phyloP scores from a whole-genome alignment of 2,797 vertebrate genomes.

The Cottoperca gobio region DNA sequence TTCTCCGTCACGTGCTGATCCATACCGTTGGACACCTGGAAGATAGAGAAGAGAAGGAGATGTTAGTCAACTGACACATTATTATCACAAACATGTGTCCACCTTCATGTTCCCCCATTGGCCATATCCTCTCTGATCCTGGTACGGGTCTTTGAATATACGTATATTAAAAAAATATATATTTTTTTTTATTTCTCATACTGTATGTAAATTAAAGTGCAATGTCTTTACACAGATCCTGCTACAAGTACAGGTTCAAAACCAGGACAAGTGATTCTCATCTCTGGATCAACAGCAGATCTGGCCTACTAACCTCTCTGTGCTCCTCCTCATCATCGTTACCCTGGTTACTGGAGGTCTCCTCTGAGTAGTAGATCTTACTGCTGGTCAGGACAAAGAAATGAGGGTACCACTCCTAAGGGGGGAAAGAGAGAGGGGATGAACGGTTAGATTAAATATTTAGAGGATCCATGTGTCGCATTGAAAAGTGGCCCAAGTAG shows the following conservation, averaged over 20 bases:
- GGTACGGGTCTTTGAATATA: background rate
- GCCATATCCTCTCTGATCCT: background rate
- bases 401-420: conserved; percentile 97
- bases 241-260: background rate
- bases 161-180: background rate
- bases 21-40: conserved; percentile 90
- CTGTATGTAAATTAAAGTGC: background rate
- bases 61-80: background rate
- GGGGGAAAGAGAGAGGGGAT: background rate
- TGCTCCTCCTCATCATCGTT: conserved; percentile 98
- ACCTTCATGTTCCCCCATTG: background rate
- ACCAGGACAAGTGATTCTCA: background rate
- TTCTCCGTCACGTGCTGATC: conserved; percentile 96
- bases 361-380: conserved; percentile 98
- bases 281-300: background rate
- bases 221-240: background rate
- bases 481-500: conserved; percentile 15
- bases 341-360: conserved; percentile 93
- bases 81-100: background rate
- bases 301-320: conserved; percentile 88
- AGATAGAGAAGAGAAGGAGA: background rate
- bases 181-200: background rate
- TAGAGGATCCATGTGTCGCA: conserved; percentile 39
- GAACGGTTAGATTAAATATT: conserved; percentile 50
- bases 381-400: conserved; percentile 98